These are phyloP conservation scores for Cremastinae sp. DNA, from an alignment of 2,888 invertebrate species.

Conservation along the genomic window DNA sequence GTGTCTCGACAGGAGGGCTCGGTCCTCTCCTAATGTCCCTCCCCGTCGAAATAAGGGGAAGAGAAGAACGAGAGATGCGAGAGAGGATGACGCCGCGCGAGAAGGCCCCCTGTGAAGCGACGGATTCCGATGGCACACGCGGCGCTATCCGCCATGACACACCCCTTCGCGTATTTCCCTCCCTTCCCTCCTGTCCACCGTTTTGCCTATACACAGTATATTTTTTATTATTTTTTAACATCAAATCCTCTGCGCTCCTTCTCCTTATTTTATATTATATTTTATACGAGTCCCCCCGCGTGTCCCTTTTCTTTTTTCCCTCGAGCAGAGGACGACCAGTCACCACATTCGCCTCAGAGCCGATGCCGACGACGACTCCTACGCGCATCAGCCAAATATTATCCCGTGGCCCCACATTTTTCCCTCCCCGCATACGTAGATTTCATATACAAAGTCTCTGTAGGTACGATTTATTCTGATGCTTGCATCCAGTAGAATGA, in stretches of 20 bases:
- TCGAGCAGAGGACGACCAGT: conserved; percentile 58
- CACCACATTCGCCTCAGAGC: conserved; percentile 50
- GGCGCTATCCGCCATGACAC: conserved; percentile 72
- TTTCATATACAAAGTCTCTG: no score
- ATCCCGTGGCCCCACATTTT: neutral
- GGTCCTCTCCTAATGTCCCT: conserved; percentile 23
- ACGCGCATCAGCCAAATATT: conserved; percentile 47
- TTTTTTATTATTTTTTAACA: conserved; percentile 15
- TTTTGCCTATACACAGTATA: conserved; percentile 13
- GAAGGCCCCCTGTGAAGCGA: conserved; percentile 77
- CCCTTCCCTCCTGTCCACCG: conserved; percentile 6
- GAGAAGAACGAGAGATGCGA: no score
- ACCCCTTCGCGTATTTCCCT: conserved; percentile 48
- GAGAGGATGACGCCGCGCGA: conserved; percentile 46
- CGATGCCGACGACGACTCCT: conserved; percentile 51
- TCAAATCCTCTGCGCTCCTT: conserved; percentile 33
- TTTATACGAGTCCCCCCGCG: conserved; percentile 66
- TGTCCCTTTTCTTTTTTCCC: conserved; percentile 47
- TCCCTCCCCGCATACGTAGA: no score
- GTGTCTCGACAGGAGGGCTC: conserved; percentile 77
- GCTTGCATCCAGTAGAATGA: no score
- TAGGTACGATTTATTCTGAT: no score
- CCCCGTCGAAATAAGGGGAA: conserved; percentile 72
- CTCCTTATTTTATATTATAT: conserved; percentile 65
- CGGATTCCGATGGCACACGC: conserved; percentile 74